These are phyloP conservation scores for Anomalospiza imberbis DNA, from an alignment of 2,797 vertebrate genomes.

Conservation along the genomic window DNA sequence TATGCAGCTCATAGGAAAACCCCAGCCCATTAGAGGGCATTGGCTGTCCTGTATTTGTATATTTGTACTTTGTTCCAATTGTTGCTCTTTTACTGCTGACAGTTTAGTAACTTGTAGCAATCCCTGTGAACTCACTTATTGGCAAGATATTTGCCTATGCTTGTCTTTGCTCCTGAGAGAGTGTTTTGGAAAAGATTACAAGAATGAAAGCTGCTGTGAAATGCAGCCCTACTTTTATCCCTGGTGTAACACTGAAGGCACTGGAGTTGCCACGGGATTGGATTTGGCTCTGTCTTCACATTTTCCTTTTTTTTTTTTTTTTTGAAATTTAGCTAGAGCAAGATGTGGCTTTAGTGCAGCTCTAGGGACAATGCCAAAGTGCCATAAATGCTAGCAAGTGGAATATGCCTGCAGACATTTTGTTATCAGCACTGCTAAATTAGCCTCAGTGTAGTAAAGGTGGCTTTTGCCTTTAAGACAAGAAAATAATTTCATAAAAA, in stretches of 20 bases:
- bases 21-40: constrained; percentile 49
- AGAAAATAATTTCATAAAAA: background rate
- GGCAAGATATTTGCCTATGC: constrained; percentile 50
- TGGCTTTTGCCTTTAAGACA: background rate
- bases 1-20: background rate
- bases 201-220: constrained; percentile 45
- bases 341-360: background rate
- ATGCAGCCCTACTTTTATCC: constrained; percentile 20
- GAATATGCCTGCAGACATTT: background rate
- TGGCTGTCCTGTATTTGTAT: constrained; percentile 13
- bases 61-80: background rate
- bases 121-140: constrained; percentile 61
- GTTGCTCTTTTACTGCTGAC: constrained; percentile 26
- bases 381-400: background rate
- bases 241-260: constrained; percentile 21
- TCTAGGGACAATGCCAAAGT: background rate
- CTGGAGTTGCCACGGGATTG: background rate
- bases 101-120: constrained; percentile 22
- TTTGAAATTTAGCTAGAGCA: background rate
- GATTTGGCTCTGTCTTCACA: background rate
- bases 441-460: background rate
- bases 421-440: background rate
- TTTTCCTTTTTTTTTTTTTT: background rate
- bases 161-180: constrained; percentile 45
- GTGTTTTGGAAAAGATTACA: constrained; percentile 50